Evolutionary conservation across 2,888 invertebrate species (phyloP).

Genomic region (Xanthorhoe spadicearia): DNA sequence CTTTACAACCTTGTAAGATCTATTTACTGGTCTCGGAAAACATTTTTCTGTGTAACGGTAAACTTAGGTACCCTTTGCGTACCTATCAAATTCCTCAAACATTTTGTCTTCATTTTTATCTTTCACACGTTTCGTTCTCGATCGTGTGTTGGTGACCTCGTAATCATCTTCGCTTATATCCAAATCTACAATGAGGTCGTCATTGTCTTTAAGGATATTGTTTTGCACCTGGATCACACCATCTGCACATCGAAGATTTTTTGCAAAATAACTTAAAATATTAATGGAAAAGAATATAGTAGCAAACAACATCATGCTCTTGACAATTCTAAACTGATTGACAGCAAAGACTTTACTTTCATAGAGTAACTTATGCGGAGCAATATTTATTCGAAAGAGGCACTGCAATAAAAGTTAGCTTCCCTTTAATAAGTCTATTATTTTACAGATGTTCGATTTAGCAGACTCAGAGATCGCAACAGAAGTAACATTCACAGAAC

Average conservation of each 20-base stretch:
- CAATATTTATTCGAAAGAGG: neutral
- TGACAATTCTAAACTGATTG: conserved; percentile 10
- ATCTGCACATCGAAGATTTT: conserved; percentile 1
- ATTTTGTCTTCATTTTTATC: conserved; percentile 39
- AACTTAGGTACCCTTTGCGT: conserved; percentile 17
- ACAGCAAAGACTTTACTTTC: neutral
- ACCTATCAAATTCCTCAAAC: conserved; percentile 50
- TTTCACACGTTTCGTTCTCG: conserved; percentile 36
- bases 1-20: too few species aligned
- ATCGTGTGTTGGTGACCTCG: conserved; percentile 50
- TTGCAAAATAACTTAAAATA: conserved; percentile 11
- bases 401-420: neutral
- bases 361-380: neutral
- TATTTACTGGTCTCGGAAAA: too few species aligned
- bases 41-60: too few species aligned
- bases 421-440: neutral
- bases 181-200: conserved; percentile 56
- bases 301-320: conserved; percentile 8
- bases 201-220: conserved; percentile 46
- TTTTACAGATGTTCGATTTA: conserved; percentile 88
- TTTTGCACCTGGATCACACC: neutral
- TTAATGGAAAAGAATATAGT: conserved; percentile 2
- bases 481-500: conserved; percentile 89
- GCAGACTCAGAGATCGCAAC: conserved; percentile 86
- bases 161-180: conserved; percentile 55